Evolutionary conservation across 2,888 invertebrate species (phyloP).

Genomic region (Netelia virgata): DNA sequence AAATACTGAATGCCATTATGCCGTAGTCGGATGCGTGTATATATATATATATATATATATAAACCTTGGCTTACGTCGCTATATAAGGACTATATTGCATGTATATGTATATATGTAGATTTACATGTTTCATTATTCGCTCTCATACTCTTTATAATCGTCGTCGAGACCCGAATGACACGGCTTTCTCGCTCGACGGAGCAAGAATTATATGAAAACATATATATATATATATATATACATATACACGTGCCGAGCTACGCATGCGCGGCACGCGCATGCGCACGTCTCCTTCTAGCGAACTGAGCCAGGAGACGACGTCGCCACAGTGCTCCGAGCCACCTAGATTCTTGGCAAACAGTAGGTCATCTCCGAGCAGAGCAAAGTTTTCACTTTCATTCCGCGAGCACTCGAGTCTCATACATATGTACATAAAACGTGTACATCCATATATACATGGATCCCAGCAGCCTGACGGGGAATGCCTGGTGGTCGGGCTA

Average conservation of each 20-base stretch:
- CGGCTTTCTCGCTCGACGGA: slow-evolving; percentile 52
- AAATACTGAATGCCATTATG: neutral
- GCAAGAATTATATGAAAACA: slow-evolving; percentile 30
- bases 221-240: neutral
- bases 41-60: neutral
- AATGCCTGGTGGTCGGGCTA: slow-evolving; percentile 39
- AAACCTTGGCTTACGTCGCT: neutral
- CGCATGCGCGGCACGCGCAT: slow-evolving; percentile 26
- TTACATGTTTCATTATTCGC: slow-evolving; percentile 60
- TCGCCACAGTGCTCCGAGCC: slow-evolving; percentile 71
- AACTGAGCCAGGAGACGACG: slow-evolving; percentile 52
- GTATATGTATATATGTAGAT: neutral
- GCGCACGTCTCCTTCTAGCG: slow-evolving; percentile 14
- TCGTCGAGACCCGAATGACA: slow-evolving; percentile 60
- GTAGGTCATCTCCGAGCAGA: slow-evolving; percentile 82
- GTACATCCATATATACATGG: neutral
- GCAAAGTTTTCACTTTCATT: slow-evolving; percentile 84
- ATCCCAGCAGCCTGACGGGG: slow-evolving; percentile 25
- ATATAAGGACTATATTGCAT: neutral
- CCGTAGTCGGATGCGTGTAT: neutral
- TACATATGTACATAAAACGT: neutral
- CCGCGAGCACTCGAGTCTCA: slow-evolving; percentile 63
- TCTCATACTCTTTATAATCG: slow-evolving; percentile 60
- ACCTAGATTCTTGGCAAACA: slow-evolving; percentile 82
- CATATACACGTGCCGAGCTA: slow-evolving; percentile 11